Evolutionary conservation across 2,113 vertebrate genomes (phyloP), one percentile per base, ranked within the genome.

Genomic region (Xerus inauris): DNA sequence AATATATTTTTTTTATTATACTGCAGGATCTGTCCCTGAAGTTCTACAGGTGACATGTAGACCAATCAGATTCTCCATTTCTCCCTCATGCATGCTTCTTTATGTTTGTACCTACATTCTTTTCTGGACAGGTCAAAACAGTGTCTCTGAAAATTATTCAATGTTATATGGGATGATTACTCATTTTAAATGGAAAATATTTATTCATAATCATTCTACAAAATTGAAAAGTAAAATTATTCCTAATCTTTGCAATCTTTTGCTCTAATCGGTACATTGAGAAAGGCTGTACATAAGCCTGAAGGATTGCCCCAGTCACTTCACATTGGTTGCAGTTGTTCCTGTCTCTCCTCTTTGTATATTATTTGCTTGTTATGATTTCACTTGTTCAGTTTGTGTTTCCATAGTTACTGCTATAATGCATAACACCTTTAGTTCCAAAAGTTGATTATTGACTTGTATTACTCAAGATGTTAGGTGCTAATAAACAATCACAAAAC

Each of bases 101-200:
- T 30, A 76, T 57, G 12, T 8, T 77, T 38, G 6, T 0, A 5
- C 54, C 38, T 30, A 75, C 10, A 35, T 42, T 81, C 28, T 93
- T 87, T 85, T 90, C 49, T 81, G 26, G 14, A 57, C 24, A 72
- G n/a, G 49, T 80, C 1, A 90, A 75, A 91, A 90, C 3, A 38
- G 13, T 71, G 11, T 57, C 6, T 83, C 71, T 76, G 54, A 97
- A 92, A 79, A 38, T 65, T 87, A 57, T 76, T 94, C 80, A 75
- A 38, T 64, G 57, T 54, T 84, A 3, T 3, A 47, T 75, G 17
- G 22, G 12, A 12, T 80, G 26, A 51, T 73, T n/a, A 38, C 8
- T 45, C 75, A 38, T 69, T 51, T 64, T 87, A 67, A 14, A 49
- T 54, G 47, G 0, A 65, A 89, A 84, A 83, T 67, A 38, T 45